Conservation (phyloP, 2,888 invertebrate genomes). For the Andrena flavipes region DNA sequence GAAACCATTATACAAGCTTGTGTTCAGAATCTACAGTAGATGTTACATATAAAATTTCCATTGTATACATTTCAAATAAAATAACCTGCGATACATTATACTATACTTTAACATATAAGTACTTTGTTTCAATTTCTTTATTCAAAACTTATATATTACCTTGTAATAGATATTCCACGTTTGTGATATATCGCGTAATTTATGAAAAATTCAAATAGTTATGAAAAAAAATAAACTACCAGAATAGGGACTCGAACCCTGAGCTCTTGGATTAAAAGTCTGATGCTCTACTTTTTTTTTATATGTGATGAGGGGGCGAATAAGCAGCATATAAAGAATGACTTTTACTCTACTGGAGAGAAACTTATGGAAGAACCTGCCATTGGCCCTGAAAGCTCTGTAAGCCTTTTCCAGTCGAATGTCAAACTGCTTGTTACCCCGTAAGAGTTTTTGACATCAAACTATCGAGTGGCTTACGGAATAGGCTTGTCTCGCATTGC, state of each 20-base stretch:
- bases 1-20: not conserved
- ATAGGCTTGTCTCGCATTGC: no score
- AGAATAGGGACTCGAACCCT: slow-evolving; percentile 84
- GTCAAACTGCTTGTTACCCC: no score
- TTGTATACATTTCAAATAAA: slow-evolving; percentile 43
- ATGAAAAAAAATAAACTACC: slow-evolving; percentile 68
- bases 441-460: no score
- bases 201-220: not conserved
- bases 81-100: not conserved
- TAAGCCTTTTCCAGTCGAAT: no score
- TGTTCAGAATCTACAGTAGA: not conserved
- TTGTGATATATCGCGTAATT: not conserved
- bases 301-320: no score
- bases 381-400: no score
- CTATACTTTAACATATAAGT: not conserved
- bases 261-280: slow-evolving; percentile 84
- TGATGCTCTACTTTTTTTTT: slow-evolving; percentile 77
- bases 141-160: not conserved
- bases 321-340: no score
- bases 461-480: no score
- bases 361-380: no score
- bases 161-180: not conserved
- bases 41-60: not conserved
- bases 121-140: not conserved
- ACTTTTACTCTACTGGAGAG: no score